Conservation (phyloP, 2,888 invertebrate species). For the Hypomecis punctinalis region DNA sequence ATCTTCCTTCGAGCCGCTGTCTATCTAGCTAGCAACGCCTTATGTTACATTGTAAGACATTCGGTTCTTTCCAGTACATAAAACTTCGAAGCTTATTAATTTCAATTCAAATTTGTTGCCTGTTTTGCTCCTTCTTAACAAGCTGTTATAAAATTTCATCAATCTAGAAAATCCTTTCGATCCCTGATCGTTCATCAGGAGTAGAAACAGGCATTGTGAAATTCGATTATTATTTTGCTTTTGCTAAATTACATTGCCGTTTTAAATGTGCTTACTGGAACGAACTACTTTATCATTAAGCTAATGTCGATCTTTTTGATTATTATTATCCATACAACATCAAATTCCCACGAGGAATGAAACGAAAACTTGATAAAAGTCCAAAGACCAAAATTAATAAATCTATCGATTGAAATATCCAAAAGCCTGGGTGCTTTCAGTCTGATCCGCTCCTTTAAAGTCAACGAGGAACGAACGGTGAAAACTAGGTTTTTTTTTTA, state of each 20-base stretch:
- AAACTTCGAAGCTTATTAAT: conserved; percentile 37
- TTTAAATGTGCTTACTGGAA: conserved; percentile 63
- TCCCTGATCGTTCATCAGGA: conserved; percentile 26
- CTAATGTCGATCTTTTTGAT: conserved; percentile 73
- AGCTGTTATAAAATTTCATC: conserved; percentile 19
- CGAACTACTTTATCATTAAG: conserved; percentile 71
- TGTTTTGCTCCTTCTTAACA: conserved; percentile 33
- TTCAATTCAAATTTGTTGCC: conserved; percentile 24
- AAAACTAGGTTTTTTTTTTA: conserved; percentile 27
- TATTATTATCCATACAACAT: conserved; percentile 70
- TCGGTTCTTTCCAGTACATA: conserved; percentile 69
- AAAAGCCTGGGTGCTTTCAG: conserved; percentile 81
- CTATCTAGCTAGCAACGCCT: conserved; percentile 84
- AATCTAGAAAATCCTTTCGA: conserved; percentile 25
- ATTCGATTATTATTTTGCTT: conserved; percentile 40
- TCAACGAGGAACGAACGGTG: conserved; percentile 49
- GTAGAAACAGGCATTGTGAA: conserved; percentile 27
- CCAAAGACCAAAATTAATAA: conserved; percentile 56
- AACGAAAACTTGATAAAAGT: conserved; percentile 77
- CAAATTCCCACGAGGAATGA: conserved; percentile 82
- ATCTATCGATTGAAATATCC: conserved; percentile 64
- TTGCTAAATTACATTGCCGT: conserved; percentile 37
- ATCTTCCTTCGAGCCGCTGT: conserved; percentile 84
- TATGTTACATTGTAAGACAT: conserved; percentile 77
- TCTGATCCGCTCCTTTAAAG: conserved; percentile 54